A percentile compares a stretch with the other conserved stretches of the same genome.
Evolutionary conservation across 2,888 invertebrate genomes (phyloP).

Genomic region (Xylota sylvarum): DNA sequence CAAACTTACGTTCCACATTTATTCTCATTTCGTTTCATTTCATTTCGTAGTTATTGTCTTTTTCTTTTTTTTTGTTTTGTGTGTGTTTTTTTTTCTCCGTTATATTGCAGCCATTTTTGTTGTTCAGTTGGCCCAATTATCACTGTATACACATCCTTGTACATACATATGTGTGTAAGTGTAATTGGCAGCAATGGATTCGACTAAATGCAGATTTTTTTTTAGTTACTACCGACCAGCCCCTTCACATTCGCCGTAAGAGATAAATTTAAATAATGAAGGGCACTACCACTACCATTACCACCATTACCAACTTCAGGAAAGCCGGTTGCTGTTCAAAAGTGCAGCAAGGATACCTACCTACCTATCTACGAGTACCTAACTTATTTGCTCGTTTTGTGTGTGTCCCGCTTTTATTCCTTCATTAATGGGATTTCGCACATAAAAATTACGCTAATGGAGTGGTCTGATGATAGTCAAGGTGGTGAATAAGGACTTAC

Average conservation of each 20-base stretch:
- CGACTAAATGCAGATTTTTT: constrained; percentile 42
- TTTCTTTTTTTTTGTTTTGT: constrained; percentile 5
- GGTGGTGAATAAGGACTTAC: background rate
- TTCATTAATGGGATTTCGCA: constrained; percentile 62
- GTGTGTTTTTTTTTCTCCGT: constrained; percentile 1
- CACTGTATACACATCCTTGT: background rate
- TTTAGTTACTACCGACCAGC: background rate
- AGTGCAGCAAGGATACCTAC: constrained; percentile 32
- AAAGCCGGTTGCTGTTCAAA: constrained; percentile 13
- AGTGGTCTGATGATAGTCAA: constrained; percentile 40
- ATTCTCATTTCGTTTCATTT: constrained; percentile 42
- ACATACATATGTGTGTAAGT: background rate
- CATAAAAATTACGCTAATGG: constrained; percentile 58
- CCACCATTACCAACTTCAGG: constrained; percentile 3
- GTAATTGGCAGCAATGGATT: constrained; percentile 51
- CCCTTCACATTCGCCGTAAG: background rate
- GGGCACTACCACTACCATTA: constrained; percentile 15
- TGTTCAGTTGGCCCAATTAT: constrained; percentile 57
- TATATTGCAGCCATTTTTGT: constrained; percentile 58
- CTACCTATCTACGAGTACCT: background rate
- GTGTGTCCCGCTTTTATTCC: constrained; percentile 13
- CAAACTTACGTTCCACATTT: constrained; percentile 57
- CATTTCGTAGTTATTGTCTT: constrained; percentile 24
- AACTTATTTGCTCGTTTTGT: constrained; percentile 16
- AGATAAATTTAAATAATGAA: constrained; percentile 63